Evolutionary conservation across 2,888 invertebrate genomes (phyloP), one percentile per base, ranked within the genome.

Genomic region (Hyposoter didymator): DNA sequence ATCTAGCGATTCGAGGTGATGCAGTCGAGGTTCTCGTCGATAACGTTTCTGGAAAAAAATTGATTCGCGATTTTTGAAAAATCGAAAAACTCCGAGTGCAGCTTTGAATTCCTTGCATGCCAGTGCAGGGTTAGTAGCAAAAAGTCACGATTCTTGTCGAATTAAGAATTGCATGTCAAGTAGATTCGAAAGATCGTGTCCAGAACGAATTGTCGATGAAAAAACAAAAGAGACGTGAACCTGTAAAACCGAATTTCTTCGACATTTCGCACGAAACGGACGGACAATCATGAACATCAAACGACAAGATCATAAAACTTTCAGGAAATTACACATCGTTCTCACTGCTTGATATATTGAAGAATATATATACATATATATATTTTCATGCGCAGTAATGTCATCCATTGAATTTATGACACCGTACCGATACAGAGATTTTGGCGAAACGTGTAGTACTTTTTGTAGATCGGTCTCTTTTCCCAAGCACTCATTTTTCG

Each of bases 351-450:
- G 4, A 52, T 45, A 52, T 22, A 52, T 22, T 39, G 22, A 22
- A 55, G 22, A 22, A 22, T 39, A 43, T 70, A 49, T 70, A 32
- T 49, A 14, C 10, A 35, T 55, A 35, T 35, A n/a, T 52, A 66
- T 22, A 28, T 73, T n/a, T n/a, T n/a, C n/a, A n/a, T n/a, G n/a
- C 55, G 59, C 12, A 55, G 70, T 49, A 49, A 62, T 67, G 59
- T 66, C 52, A 35, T 19, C 19, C 47, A 67, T 22, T 35, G 59
- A 78, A 83, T 83, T 83, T 78, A 83, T 78, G 82, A 78, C 45
- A 59, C 67, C 69, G 67, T 49, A 78, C 59, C 83, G 83, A 78
- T 78, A 67, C 64, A 64, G 62, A 75, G 78, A 78, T 73, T 78
- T 78, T 47, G 35, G 28, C 47, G 83, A 67, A 73, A 74, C 70